Percentiles rank a stretch among this genome's conserved stretches.
Evolutionary conservation across 1,140 invertebrate species (phyloP).

Genomic region (Pogonognathellus flavescens): DNA sequence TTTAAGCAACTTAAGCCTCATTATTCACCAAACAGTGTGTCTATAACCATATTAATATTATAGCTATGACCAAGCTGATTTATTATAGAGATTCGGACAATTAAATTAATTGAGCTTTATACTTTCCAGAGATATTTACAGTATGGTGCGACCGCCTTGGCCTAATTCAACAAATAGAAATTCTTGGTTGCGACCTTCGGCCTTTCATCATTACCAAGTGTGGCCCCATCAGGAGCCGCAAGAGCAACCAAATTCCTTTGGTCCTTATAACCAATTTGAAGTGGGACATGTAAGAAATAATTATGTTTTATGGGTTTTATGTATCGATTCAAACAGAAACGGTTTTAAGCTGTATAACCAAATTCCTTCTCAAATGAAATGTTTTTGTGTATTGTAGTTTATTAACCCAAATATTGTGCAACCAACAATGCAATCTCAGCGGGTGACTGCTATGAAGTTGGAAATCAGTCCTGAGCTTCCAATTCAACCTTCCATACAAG

Average conservation of each 20-base stretch:
- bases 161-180: slow-evolving; percentile 26
- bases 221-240: slow-evolving; percentile 18
- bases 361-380: neutral
- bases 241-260: slow-evolving; percentile 18
- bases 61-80: too few relatives aligned
- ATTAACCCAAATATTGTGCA: slow-evolving; percentile 26
- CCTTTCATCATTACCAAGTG: slow-evolving; percentile 40
- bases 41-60: too few relatives aligned
- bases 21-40: too few relatives aligned
- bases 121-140: slow-evolving; percentile 9
- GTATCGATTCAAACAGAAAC: neutral
- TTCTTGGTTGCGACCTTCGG: slow-evolving; percentile 17
- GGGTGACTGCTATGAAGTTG: slow-evolving; percentile 46
- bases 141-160: slow-evolving; percentile 35
- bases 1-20: too few relatives aligned
- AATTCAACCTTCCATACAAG: slow-evolving; percentile 23
- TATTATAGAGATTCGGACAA: too few relatives aligned
- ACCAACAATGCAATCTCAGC: slow-evolving; percentile 22
- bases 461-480: slow-evolving; percentile 50
- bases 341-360: neutral
- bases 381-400: neutral
- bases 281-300: slow-evolving; percentile 16
- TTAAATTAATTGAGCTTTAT: too few relatives aligned
- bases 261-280: slow-evolving; percentile 26
- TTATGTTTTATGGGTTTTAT: too few relatives aligned